Evolutionary conservation across 2,113 vertebrate species (phyloP), one percentile per base, ranked within the genome.

Genomic region (Muscicapa adusta): DNA sequence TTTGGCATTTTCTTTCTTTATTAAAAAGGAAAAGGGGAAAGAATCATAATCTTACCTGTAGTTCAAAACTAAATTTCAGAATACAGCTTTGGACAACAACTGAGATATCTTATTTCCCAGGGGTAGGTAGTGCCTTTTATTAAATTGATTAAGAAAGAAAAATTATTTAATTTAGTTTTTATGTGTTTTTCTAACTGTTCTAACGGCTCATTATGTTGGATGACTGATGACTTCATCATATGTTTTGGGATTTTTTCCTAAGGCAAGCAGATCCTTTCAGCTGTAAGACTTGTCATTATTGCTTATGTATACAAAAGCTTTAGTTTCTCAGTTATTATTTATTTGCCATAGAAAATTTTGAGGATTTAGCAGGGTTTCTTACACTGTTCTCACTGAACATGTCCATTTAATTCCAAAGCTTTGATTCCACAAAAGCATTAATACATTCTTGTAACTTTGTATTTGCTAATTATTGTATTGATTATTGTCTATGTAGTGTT

Each of bases 131-230:
- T 92, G 19, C 3, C 48, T 96, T 92, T 81, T 86, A 88, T 87
- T 85, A 90, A 93, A 58, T 43, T 70, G 75, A 93, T 95, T 94
- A 70, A 80, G 85, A 86, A 93, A 54, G 18, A 73, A 81, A 76
- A 79, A 74, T 20, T 2, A 78, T 82, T 70, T 68, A 73, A 87
- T 91, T 89, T 81, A 54, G 11, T 66, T 97, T 95, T 89, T 77
- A 45, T 76, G 45, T 70, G 33, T 19, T 51, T 85, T 87, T 53
- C 23, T 68, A 53, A 51, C 54, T 96, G 56, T 65, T 96, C 89
- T 34, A 62, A 63, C 34, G 90, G 20, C 36, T 97, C 90, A 85
- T 95, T 95, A 60, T 61, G 28, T 96, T 93, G 89, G 16, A 50
- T 74, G 42, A 54, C n/a, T 89, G 45, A 91, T 96, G 43, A 84